These are phyloP conservation scores for Parambassis ranga DNA, from an alignment of 2,797 vertebrate species.

Conservation along the genomic window DNA sequence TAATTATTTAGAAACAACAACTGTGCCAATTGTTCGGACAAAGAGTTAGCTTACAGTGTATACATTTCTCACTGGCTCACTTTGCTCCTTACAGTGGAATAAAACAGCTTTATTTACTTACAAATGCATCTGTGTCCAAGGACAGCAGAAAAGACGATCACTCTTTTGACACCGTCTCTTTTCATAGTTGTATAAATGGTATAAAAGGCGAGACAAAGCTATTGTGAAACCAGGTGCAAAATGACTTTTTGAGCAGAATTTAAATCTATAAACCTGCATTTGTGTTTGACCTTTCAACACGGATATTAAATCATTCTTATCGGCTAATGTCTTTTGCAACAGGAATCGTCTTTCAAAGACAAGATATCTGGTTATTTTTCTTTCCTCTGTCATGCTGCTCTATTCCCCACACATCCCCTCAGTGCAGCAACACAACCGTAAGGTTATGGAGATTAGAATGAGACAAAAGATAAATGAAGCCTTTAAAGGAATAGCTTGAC, in stretches of 20 bases:
- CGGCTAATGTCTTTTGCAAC: conserved; percentile 25
- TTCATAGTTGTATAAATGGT: neutral
- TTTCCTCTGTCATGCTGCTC: conserved; percentile 10
- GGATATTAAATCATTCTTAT: conserved; percentile 45
- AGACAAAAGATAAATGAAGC: conserved; percentile 1
- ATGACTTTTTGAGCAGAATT: conserved; percentile 6
- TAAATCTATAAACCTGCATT: conserved; percentile 16
- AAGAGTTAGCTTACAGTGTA: too few species aligned
- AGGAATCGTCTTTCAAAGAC: conserved; percentile 34
- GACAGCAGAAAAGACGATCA: neutral
- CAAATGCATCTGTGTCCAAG: conserved; percentile 6
- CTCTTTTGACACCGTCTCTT: neutral
- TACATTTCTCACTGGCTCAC: neutral
- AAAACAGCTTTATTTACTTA: neutral
- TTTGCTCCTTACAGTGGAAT: neutral
- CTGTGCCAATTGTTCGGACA: too few species aligned
- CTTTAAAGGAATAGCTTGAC: conserved; percentile 3
- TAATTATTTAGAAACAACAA: too few species aligned
- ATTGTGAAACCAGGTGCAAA: neutral
- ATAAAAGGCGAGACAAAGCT: neutral
- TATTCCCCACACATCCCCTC: neutral
- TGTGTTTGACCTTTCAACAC: conserved; percentile 44
- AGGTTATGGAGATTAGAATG: conserved; percentile 34
- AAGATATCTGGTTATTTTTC: conserved; percentile 17
- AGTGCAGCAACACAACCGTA: conserved; percentile 7